Base-by-base conservation (phyloP, 2,888 invertebrate genomes). In the Helobdella robusta region DNA sequence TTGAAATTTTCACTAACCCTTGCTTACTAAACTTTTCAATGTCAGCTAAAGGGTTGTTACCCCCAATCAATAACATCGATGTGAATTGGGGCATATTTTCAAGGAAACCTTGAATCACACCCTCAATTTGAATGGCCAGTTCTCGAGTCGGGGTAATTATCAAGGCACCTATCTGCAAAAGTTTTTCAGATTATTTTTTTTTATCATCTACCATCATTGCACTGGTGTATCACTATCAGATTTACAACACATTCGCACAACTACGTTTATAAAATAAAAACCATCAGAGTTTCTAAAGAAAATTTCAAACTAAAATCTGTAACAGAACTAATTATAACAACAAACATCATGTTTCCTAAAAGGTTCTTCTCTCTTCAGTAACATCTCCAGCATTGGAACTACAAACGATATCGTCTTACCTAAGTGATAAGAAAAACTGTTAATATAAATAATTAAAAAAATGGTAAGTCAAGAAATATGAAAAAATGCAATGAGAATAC, bases 401-500 rank as follows among this genome's bases (percentile, higher is more conserved):
- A 97, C 81, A 79, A 97, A 98, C 0, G 97, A 93, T 46, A 98
- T 80, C 0, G 97, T 98, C 82, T 98, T 98, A n/a, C n/a, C n/a
- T n/a, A n/a, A n/a, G n/a, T n/a, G n/a, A n/a, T n/a, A n/a, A n/a
- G n/a, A n/a, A n/a, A n/a, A n/a, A n/a, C n/a, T n/a, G n/a, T n/a
- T n/a, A n/a, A n/a, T n/a, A n/a, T n/a, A n/a, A n/a, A n/a, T n/a
- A n/a, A n/a, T n/a, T n/a, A n/a, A n/a, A n/a, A n/a, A n/a, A n/a
- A n/a, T n/a, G n/a, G n/a, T n/a, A n/a, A n/a, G n/a, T n/a, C n/a
- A n/a, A n/a, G n/a, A n/a, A n/a, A n/a, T n/a, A n/a, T n/a, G n/a
- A n/a, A n/a, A n/a, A n/a, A n/a, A n/a, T n/a, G n/a, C n/a, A n/a
- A n/a, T n/a, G n/a, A n/a, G n/a, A n/a, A n/a, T n/a, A n/a, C n/a